Conservation (phyloP, 2,888 invertebrate species). For the Allolobophora icterica region DNA sequence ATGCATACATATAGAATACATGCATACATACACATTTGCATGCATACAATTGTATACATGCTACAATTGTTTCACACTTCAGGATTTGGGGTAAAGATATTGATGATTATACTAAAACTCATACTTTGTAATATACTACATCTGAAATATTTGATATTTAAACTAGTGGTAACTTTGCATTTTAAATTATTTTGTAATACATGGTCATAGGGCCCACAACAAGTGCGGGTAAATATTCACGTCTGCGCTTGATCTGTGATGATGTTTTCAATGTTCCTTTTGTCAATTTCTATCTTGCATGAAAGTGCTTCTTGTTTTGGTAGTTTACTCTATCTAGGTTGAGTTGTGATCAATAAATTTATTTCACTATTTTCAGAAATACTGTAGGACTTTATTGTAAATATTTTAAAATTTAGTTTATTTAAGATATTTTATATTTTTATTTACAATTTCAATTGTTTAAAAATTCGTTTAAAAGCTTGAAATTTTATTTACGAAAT, state of each 20-base stretch:
- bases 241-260: neutral
- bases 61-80: neutral
- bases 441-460: neutral
- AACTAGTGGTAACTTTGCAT: neutral
- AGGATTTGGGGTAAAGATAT: neutral
- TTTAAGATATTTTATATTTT: neutral
- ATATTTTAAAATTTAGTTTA: neutral
- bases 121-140: neutral
- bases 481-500: neutral
- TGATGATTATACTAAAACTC: neutral
- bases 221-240: constrained; percentile 17
- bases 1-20: too few species aligned
- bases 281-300: neutral
- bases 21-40: too few species aligned
- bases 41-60: too few species aligned
- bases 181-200: neutral
- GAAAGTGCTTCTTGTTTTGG: constrained; percentile 1
- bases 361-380: neutral
- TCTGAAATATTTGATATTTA: neutral
- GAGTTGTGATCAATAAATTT: neutral
- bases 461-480: neutral
- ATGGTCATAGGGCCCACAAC: constrained; percentile 10
- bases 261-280: neutral
- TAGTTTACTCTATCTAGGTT: neutral
- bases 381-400: neutral